These are phyloP conservation scores for Aphaenogaster floridana DNA, from an alignment of 1,140 invertebrate genomes.

Conservation along the genomic window DNA sequence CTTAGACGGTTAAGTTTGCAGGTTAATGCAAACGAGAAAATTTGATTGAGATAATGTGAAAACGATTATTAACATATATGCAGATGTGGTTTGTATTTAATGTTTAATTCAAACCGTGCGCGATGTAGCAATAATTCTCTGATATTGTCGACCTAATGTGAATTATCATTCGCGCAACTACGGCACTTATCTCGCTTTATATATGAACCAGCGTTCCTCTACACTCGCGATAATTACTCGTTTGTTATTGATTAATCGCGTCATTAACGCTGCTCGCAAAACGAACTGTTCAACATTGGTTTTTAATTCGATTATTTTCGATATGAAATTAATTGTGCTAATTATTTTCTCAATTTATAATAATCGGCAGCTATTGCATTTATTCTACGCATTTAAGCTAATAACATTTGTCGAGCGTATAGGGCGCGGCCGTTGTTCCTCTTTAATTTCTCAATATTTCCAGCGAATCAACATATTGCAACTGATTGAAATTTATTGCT, in stretches of 20 bases:
- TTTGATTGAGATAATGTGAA: not conserved
- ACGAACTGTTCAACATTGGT: conserved; percentile 7
- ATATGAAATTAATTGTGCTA: conserved; percentile 22
- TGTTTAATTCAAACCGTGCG: conserved; percentile 27
- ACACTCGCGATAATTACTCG: conserved; percentile 35
- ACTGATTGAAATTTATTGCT: not conserved
- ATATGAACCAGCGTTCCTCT: not conserved
- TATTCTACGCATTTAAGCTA: conserved; percentile 23
- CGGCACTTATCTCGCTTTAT: conserved; percentile 26
- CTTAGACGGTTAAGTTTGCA: not conserved
- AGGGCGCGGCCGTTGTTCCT: not conserved
- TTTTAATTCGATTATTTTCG: conserved; percentile 34
- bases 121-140: conserved; percentile 20
- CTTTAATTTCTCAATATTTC: conserved; percentile 33
- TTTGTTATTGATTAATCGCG: conserved; percentile 52
- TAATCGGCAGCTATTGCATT: conserved; percentile 7
- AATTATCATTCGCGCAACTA: conserved; percentile 26
- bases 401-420: not conserved
- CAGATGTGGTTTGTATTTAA: not conserved
- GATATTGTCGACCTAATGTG: conserved; percentile 33
- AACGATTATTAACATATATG: not conserved
- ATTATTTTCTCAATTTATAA: conserved; percentile 24
- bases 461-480: not conserved
- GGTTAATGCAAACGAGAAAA: not conserved
- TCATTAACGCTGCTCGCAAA: not conserved